Evolutionary conservation across 2,797 vertebrate species (phyloP), one percentile per base, ranked within the genome.

Genomic region (Jordanella pulchra): DNA sequence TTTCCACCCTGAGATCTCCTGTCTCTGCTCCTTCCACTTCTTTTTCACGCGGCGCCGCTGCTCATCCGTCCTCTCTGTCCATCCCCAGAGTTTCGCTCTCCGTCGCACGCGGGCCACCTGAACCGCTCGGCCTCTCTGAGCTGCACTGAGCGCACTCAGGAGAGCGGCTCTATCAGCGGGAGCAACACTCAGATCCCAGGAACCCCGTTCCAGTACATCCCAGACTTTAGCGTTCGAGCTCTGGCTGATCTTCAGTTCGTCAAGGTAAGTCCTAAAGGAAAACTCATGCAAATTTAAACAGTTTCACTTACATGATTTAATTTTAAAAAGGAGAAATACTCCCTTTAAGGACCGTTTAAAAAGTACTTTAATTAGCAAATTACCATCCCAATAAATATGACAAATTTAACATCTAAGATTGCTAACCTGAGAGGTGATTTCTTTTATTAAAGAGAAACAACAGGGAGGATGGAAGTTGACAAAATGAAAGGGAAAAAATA

Each of bases 171-270:
- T 0, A 76, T 92, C 10, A 76, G 94, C 0, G 93, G 95, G 75
- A 96, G 96, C 92, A 93, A 87, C 93, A 94, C 89, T 47, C 97
- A 97, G 90, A 94, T 97, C 65, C 94, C 88, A 17, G 90, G 91
- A 42, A 80, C 91, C 0, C 23, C 89, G 1, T 82, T 91, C 25
- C 96, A 96, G 89, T 98, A 99, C 75, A 58, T 94, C 27, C 96
- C 97, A 0, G 97, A 99, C 87, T 99, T 98, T 95, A 97, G 95
- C 2, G 97, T 99, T 0, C 95, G 97, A 0, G 97, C 97, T 0
- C 95, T 99, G 69, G 90, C 83, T 0, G 96, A 99, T 91, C 93
- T 99, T 27, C 97, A 99, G 94, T 98, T 93, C 32, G 94, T 97
- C 73, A 99, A 98, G 97, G 97, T 98, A 88, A 92, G 39, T 44